A percentile compares a stretch with the other conserved stretches of the same genome.
Conservation (phyloP, 2,888 invertebrate genomes). For the Allygus modestus region DNA sequence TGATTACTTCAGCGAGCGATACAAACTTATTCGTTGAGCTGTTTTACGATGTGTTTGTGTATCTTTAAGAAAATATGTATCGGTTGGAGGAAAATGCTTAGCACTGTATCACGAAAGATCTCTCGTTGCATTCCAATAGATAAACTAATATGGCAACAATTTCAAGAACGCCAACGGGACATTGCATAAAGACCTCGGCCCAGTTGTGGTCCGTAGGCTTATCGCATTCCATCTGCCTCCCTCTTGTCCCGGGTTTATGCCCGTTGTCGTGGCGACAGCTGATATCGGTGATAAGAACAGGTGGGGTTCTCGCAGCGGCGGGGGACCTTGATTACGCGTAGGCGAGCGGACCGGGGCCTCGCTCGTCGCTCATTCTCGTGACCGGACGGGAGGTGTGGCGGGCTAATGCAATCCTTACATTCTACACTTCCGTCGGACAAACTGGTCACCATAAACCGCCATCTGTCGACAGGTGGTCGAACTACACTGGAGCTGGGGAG, state of each 20-base stretch:
- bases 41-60: too few relatives aligned
- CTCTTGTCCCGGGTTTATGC: conserved; percentile 1
- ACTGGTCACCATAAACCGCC: conserved; percentile 12
- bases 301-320: not conserved
- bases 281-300: conserved; percentile 17
- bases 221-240: not conserved
- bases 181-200: conserved; percentile 17
- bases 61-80: too few relatives aligned
- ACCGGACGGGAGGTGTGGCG: conserved; percentile 4
- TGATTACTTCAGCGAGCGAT: too few relatives aligned
- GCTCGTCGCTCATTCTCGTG: too few relatives aligned
- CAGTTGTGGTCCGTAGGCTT: not conserved
- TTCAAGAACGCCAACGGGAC: not conserved
- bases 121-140: too few relatives aligned
- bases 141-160: not conserved
- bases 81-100: too few relatives aligned
- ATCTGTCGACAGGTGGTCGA: conserved; percentile 17
- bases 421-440: conserved; percentile 3
- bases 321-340: not conserved
- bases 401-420: not conserved
- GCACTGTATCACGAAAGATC: too few relatives aligned
- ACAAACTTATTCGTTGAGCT: too few relatives aligned
- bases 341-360: not conserved
- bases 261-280: not conserved
- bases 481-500: not conserved